A percentile compares a stretch with the other conserved stretches of the same genome.
Conservation (phyloP, 2,113 vertebrate genomes). For the Halcyon senegalensis region DNA sequence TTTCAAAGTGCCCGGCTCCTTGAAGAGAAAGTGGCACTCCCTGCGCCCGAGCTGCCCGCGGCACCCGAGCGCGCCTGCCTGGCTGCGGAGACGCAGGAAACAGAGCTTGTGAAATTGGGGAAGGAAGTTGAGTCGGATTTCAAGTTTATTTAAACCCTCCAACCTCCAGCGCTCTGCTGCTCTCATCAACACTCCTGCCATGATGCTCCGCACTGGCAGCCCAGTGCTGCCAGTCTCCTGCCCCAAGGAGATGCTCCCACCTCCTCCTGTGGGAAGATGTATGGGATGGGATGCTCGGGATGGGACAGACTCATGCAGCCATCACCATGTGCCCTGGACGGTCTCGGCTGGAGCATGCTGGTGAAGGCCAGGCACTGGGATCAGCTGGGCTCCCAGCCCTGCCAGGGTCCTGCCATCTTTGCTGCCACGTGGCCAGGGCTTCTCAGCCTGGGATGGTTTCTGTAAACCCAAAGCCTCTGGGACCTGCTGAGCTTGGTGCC, state of each 20-base stretch:
- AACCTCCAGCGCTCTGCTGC: conserved; percentile 39
- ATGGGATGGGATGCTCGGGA: rapidly evolving
- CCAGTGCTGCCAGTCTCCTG: rapidly evolving
- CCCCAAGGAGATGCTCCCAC: not conserved
- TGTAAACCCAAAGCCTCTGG: not conserved
- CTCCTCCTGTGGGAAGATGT: not conserved
- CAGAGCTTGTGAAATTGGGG: conserved; percentile 67
- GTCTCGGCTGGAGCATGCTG: rapidly evolving
- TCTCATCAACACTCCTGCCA: not conserved
- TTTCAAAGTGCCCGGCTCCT: not conserved
- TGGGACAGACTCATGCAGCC: rapidly evolving
- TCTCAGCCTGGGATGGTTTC: not conserved
- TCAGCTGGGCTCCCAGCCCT: not conserved
- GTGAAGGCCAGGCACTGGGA: not conserved
- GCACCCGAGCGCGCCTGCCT: not conserved
- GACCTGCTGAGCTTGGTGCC: not conserved
- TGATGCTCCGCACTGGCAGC: not conserved
- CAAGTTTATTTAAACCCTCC: conserved; percentile 73
- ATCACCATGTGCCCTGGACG: not conserved
- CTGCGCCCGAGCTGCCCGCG: not conserved
- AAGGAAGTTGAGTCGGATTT: conserved; percentile 75
- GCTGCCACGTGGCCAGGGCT: rapidly evolving
- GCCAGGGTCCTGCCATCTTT: not conserved
- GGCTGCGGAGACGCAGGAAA: conserved; percentile 51
- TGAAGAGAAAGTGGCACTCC: not conserved